A percentile compares a stretch with the other conserved stretches of the same genome.
Conservation (phyloP, 2,888 invertebrate genomes). For the Drosophila paucipuncta region DNA sequence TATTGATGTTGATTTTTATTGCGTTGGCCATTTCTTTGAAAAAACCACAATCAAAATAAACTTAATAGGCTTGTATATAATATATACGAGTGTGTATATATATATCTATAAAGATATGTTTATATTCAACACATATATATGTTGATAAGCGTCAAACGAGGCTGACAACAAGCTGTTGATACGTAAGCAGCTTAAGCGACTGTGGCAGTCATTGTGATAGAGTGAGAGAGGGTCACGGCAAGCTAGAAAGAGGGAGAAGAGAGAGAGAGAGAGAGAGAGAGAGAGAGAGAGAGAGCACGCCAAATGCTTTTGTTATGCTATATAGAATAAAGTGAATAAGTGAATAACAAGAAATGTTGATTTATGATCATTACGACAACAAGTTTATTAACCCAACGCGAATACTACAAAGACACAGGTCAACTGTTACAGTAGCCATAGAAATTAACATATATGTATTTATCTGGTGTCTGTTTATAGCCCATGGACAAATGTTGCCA, state of each 20-base stretch:
- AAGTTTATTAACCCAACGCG: conserved; percentile 72
- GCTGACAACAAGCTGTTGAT: conserved; percentile 1
- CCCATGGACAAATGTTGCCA: neutral
- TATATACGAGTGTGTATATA: conserved; percentile 5
- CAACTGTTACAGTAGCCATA: conserved; percentile 27
- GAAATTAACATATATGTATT: conserved; percentile 44
- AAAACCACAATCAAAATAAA: conserved; percentile 45
- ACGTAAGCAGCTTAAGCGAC: conserved; percentile 50
- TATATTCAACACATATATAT: neutral
- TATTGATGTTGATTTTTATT: conserved; percentile 10
- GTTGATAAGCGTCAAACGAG: conserved; percentile 1
- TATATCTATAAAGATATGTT: conserved; percentile 5
- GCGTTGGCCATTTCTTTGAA: conserved; percentile 22
- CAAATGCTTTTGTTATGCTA: conserved; percentile 46
- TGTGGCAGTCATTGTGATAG: conserved; percentile 30
- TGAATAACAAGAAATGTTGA: conserved; percentile 64
- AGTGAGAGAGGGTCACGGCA: conserved; percentile 6
- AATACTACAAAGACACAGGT: conserved; percentile 8
- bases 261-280: conserved; percentile 1
- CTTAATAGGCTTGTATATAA: conserved; percentile 10
- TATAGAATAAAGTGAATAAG: conserved; percentile 25
- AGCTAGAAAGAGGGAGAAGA: conserved; percentile 4
- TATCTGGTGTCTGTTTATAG: neutral
- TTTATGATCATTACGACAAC: conserved; percentile 58
- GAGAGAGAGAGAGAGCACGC: conserved; percentile 22